Conservation (phyloP, 2,888 invertebrate genomes). For the Drosophila incognita region DNA sequence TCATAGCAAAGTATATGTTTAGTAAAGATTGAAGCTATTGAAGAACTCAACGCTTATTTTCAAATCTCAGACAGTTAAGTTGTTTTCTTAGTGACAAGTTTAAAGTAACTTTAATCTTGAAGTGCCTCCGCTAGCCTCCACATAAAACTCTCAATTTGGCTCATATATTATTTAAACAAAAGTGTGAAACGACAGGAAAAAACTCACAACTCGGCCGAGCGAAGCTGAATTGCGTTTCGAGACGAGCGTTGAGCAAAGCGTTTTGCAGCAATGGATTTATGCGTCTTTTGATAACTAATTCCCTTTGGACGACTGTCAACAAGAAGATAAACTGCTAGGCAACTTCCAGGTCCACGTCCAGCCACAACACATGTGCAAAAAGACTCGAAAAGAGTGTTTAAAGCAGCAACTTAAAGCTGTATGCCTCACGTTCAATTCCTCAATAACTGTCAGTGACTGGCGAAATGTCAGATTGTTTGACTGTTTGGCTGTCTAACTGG, state of each 20-base stretch:
- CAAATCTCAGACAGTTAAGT: neutral
- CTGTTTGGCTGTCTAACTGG: constrained; percentile 32
- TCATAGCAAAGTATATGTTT: too few relatives aligned
- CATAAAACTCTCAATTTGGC: constrained; percentile 42
- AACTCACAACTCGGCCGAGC: constrained; percentile 1
- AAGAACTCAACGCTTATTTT: neutral
- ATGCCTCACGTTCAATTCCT: neutral
- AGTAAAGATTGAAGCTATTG: neutral
- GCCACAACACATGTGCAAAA: constrained; percentile 27
- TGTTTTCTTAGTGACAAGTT: neutral
- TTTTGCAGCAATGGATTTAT: constrained; percentile 69
- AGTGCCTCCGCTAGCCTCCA: constrained; percentile 2
- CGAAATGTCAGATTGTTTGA: constrained; percentile 27
- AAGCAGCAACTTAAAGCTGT: constrained; percentile 33
- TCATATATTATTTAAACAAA: constrained; percentile 66
- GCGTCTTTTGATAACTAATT: constrained; percentile 79
- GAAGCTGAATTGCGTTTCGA: constrained; percentile 10
- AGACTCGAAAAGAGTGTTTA: neutral
- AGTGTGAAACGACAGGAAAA: constrained; percentile 20
- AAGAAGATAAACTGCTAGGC: constrained; percentile 72
- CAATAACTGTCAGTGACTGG: constrained; percentile 38
- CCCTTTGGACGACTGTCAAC: constrained; percentile 83
- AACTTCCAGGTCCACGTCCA: constrained; percentile 31
- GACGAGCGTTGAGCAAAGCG: constrained; percentile 23
- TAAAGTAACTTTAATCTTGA: constrained; percentile 12